A percentile compares a stretch with the other conserved stretches of the same genome.
These are phyloP conservation scores for Callipepla californica DNA, from an alignment of 2,113 vertebrate species.

Conservation along the genomic window DNA sequence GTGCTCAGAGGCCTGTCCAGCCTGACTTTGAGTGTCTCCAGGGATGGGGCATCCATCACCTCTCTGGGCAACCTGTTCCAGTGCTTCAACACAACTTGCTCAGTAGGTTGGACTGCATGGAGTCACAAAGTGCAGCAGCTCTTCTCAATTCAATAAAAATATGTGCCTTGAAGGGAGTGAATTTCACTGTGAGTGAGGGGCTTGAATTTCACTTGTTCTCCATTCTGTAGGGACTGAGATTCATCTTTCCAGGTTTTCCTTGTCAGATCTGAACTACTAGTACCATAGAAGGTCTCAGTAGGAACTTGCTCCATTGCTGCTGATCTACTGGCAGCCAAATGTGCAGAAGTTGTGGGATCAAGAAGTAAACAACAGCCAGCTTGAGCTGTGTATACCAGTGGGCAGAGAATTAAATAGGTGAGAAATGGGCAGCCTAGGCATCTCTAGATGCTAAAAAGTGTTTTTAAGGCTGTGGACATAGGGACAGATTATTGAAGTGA, in stretches of 20 bases:
- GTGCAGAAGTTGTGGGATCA: not conserved
- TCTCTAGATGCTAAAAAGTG: not conserved
- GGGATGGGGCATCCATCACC: no score
- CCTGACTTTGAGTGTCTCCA: no score
- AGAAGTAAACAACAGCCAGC: not conserved
- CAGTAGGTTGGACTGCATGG: not conserved
- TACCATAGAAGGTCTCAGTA: accelerated
- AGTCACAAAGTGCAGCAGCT: not conserved
- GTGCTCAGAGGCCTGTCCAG: no score
- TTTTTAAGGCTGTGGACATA: accelerated
- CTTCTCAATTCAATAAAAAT: not conserved
- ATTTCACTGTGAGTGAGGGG: not conserved
- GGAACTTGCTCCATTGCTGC: not conserved
- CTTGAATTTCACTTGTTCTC: not conserved
- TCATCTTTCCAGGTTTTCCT: not conserved
- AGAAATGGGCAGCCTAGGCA: not conserved
- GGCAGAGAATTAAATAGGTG: not conserved
- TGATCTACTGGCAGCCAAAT: not conserved
- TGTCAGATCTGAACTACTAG: not conserved
- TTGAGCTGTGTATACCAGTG: not conserved
- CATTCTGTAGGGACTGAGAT: not conserved
- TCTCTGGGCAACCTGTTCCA: no score
- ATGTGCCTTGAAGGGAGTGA: not conserved
- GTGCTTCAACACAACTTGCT: not conserved
- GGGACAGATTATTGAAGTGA: not conserved